phyloP scores from a whole-genome alignment of 2,888 invertebrate genomes.

The Leptinotarsa peninsularis region DNA sequence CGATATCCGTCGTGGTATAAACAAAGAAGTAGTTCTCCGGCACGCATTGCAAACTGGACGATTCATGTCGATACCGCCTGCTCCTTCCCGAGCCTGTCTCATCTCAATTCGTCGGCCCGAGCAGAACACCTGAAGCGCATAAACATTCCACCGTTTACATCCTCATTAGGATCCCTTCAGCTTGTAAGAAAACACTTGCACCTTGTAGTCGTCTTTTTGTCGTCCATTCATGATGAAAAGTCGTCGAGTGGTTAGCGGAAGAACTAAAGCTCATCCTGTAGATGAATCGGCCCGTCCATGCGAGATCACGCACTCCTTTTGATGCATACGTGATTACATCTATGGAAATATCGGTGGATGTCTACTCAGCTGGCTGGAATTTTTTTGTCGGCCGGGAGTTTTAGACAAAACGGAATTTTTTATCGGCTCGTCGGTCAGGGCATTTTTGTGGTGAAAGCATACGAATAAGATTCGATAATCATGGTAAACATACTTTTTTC shows the following conservation, averaged over 20 bases:
- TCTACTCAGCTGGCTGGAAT: constrained; percentile 40
- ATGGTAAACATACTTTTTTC: too few relatives aligned
- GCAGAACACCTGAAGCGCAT: constrained; percentile 1
- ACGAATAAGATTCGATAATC: not conserved
- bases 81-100: not conserved
- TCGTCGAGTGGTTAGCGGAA: constrained; percentile 35
- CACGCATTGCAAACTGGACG: too few relatives aligned
- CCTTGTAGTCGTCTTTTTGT: constrained; percentile 24
- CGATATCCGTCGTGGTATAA: too few relatives aligned
- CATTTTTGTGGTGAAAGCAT: constrained; percentile 37
- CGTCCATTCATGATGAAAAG: constrained; percentile 32
- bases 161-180: constrained; percentile 14
- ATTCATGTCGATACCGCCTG: too few relatives aligned
- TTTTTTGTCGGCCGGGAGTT: constrained; percentile 36
- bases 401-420: constrained; percentile 36
- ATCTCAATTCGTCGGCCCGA: not conserved
- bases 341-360: constrained; percentile 48
- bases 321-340: constrained; percentile 57
- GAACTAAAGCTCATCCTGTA: constrained; percentile 58
- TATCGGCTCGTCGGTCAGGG: constrained; percentile 18
- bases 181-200: constrained; percentile 35
- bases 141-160: constrained; percentile 18
- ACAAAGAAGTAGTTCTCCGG: too few relatives aligned
- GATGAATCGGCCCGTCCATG: constrained; percentile 59
- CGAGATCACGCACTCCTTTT: constrained; percentile 58